phyloP scores from a whole-genome alignment of 2,113 vertebrate genomes.

The Zapornia atra region DNA sequence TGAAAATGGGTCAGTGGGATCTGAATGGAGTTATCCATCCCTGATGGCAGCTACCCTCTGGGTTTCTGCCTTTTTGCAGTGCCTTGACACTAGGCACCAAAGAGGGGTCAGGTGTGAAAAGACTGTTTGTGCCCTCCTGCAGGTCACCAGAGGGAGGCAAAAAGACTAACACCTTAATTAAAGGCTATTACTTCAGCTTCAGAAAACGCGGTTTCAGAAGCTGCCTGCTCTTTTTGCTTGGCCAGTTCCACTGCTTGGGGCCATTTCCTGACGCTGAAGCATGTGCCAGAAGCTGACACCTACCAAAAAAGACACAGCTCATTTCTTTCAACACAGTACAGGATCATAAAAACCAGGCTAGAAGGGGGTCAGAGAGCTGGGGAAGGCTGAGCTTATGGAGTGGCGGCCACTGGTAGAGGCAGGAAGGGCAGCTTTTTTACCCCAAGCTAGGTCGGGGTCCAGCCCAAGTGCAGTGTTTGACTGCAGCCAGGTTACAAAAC shows the following conservation, averaged over 20 bases:
- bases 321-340: neutral
- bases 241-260: neutral
- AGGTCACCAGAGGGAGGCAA: neutral
- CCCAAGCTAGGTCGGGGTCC: neutral
- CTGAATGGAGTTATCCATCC: neutral
- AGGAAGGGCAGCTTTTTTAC: neutral
- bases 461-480: neutral
- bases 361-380: neutral
- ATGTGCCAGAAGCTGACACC: neutral
- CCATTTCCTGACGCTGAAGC: neutral
- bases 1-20: conserved; percentile 12
- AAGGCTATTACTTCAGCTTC: neutral
- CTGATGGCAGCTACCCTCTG: neutral
- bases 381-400: neutral
- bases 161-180: neutral
- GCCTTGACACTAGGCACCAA: neutral
- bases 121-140: neutral
- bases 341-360: neutral
- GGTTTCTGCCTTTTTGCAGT: neutral
- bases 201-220: neutral
- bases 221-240: neutral
- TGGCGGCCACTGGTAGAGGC: neutral
- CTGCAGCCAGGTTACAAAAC: neutral
- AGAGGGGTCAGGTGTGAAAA: neutral
- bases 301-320: neutral